These are phyloP conservation scores for Serrognathus titanus DNA, from an alignment of 2,888 invertebrate genomes.

Conservation along the genomic window DNA sequence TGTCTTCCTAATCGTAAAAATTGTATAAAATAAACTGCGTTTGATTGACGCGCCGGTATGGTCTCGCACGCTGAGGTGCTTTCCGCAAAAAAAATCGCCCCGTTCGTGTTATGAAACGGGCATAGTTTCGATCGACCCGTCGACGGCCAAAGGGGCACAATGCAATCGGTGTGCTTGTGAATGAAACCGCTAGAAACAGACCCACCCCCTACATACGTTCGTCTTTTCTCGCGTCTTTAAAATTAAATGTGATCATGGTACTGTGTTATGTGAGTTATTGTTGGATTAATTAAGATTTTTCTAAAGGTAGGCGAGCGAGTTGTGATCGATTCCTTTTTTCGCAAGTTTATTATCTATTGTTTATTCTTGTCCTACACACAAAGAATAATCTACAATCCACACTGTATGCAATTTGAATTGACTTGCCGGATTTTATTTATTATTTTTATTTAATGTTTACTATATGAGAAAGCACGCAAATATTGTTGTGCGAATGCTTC, in stretches of 20 bases:
- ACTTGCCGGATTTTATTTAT: no score
- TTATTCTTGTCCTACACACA: no score
- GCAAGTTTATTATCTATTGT: no score
- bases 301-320: no score
- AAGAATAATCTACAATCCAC: no score
- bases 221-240: constrained; percentile 17
- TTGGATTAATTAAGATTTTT: not conserved
- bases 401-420: no score
- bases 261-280: not conserved
- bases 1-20: constrained; percentile 35
- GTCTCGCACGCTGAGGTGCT: no score
- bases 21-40: constrained; percentile 14
- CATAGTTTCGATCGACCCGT: constrained; percentile 20
- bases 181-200: constrained; percentile 28
- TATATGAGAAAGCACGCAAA: no score
- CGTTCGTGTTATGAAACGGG: constrained; percentile 28
- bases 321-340: no score
- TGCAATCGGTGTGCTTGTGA: constrained; percentile 24
- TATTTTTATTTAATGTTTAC: no score
- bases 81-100: constrained; percentile 6
- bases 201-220: constrained; percentile 26
- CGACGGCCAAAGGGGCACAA: constrained; percentile 19
- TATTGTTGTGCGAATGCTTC: no score
- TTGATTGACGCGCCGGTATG: not conserved
- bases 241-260: not conserved